Evolutionary conservation across 2,888 invertebrate species (phyloP).

Genomic region (Patella pellucida): DNA sequence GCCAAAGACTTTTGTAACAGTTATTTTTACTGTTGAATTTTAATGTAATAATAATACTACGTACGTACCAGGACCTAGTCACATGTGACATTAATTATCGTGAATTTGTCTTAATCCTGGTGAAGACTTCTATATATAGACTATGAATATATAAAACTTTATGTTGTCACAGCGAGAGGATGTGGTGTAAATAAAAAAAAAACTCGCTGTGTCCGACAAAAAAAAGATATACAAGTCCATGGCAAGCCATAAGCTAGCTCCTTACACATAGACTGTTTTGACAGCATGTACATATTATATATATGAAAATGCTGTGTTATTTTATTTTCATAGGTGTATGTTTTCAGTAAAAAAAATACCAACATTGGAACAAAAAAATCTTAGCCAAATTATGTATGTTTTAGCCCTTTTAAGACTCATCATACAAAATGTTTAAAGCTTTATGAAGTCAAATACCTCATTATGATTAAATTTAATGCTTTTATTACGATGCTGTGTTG

Average conservation of each 20-base stretch:
- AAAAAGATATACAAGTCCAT: background rate
- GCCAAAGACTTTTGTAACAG: constrained; percentile 8
- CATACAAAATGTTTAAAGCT: constrained; percentile 16
- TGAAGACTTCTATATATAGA: constrained; percentile 5
- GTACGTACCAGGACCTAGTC: constrained; percentile 1
- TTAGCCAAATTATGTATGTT: constrained; percentile 12
- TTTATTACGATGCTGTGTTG: constrained; percentile 23
- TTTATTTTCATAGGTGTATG: constrained; percentile 12
- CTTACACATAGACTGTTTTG: constrained; percentile 3
- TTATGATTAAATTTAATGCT: constrained; percentile 17
- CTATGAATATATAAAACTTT: background rate
- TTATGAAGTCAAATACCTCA: constrained; percentile 26
- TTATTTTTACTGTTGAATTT: background rate
- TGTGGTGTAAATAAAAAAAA: constrained; percentile 3
- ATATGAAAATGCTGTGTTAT: constrained; percentile 8
- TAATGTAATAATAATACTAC: constrained; percentile 1
- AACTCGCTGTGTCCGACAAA: constrained; percentile 6
- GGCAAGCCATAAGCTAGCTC: background rate
- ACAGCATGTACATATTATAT: constrained; percentile 1
- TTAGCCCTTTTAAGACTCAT: background rate
- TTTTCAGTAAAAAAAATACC: constrained; percentile 9
- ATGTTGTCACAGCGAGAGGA: constrained; percentile 5
- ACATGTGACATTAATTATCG: background rate
- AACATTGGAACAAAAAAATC: constrained; percentile 7
- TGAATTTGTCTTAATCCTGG: constrained; percentile 5